A percentile compares a stretch with the other conserved stretches of the same genome.
These are phyloP conservation scores for Sarcophaga carnaria DNA, from an alignment of 2,888 invertebrate genomes.

Conservation along the genomic window DNA sequence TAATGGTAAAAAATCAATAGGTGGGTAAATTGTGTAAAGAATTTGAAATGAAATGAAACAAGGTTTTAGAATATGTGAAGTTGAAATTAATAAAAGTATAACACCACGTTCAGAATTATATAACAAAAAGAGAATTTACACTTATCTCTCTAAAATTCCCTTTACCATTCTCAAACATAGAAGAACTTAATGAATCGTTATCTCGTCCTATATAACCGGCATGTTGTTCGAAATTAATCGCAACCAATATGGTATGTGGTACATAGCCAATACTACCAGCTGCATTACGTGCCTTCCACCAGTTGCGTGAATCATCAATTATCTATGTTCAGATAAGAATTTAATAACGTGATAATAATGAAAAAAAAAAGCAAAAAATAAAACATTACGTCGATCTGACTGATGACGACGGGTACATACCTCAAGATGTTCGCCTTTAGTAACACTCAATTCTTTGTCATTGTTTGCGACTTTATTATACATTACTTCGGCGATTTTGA, in stretches of 20 bases:
- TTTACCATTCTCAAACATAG: constrained; percentile 70
- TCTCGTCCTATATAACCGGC: constrained; percentile 72
- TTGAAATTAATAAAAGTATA: neutral
- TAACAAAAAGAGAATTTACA: neutral
- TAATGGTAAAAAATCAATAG: neutral
- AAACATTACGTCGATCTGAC: neutral
- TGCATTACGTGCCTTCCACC: constrained; percentile 97
- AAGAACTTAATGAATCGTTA: constrained; percentile 76
- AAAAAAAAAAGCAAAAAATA: neutral
- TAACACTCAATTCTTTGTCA: constrained; percentile 97
- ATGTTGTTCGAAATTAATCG: constrained; percentile 81
- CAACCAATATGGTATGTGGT: constrained; percentile 96
- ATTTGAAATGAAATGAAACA: neutral
- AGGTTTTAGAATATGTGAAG: too few relatives aligned
- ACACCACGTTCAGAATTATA: neutral
- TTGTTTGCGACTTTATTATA: constrained; percentile 98
- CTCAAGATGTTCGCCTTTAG: constrained; percentile 97
- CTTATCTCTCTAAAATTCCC: too few relatives aligned
- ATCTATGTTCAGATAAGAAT: constrained; percentile 84
- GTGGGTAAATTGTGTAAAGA: neutral
- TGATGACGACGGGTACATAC: constrained; percentile 82
- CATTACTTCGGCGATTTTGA: constrained; percentile 92
- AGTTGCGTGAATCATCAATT: constrained; percentile 97
- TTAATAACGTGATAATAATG: neutral
- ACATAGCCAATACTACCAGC: constrained; percentile 95